Percentiles rank a stretch among this genome's conserved stretches.
These are phyloP conservation scores for Eleutherodactylus coqui DNA, from an alignment of 2,797 vertebrate species.

Conservation along the genomic window DNA sequence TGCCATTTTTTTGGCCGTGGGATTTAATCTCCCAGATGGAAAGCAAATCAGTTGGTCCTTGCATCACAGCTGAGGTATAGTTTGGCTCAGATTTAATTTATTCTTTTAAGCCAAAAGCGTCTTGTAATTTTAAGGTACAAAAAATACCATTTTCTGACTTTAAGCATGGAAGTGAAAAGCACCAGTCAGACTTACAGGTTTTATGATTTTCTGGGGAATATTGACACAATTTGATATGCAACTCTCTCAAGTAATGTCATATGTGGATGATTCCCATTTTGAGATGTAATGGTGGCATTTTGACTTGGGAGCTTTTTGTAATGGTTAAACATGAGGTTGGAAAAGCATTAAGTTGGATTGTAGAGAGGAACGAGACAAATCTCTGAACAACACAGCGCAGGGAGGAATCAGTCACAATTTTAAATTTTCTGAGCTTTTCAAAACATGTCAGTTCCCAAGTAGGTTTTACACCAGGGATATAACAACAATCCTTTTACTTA, in stretches of 20 bases:
- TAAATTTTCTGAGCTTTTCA: slow-evolving; percentile 66
- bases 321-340: slow-evolving; percentile 75
- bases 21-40: slow-evolving; percentile 92
- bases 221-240: slow-evolving; percentile 53
- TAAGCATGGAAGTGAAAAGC: slow-evolving; percentile 74
- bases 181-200: slow-evolving; percentile 70
- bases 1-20: slow-evolving; percentile 79
- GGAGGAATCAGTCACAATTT: slow-evolving; percentile 72
- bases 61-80: slow-evolving; percentile 83
- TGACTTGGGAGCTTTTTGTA: slow-evolving; percentile 63
- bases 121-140: slow-evolving; percentile 82
- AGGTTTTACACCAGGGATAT: slow-evolving; percentile 70
- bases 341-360: slow-evolving; percentile 70
- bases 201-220: slow-evolving; percentile 27
- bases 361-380: slow-evolving; percentile 65
- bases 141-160: slow-evolving; percentile 80
- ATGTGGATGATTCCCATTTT: slow-evolving; percentile 68
- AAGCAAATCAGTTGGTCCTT: slow-evolving; percentile 90
- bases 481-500: slow-evolving; percentile 68
- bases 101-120: slow-evolving; percentile 86
- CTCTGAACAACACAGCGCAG: slow-evolving; percentile 65
- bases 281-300: slow-evolving; percentile 64
- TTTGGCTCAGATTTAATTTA: slow-evolving; percentile 88
- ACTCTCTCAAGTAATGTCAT: slow-evolving; percentile 65
- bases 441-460: slow-evolving; percentile 64